phyloP scores from a whole-genome alignment of 2,113 vertebrate species.

The Bujurquina vittata region DNA sequence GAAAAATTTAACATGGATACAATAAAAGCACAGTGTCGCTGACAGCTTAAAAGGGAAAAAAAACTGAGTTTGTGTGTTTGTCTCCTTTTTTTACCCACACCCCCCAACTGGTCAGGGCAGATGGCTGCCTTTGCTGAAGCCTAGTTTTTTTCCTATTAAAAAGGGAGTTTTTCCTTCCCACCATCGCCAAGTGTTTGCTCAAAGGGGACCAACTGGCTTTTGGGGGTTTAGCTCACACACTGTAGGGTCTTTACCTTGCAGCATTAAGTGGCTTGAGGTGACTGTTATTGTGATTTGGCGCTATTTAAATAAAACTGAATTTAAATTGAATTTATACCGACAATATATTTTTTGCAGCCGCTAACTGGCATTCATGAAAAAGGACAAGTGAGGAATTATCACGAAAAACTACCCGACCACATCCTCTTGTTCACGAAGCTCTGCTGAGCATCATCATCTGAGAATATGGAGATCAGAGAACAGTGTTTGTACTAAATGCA shows the following conservation, averaged over 20 bases:
- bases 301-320: background rate
- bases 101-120: background rate
- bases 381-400: background rate
- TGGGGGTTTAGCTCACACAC: accelerated
- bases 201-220: background rate
- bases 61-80: background rate
- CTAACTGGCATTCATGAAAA: background rate
- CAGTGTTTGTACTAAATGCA: slow-evolving; percentile 50
- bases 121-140: background rate
- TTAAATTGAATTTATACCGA: background rate
- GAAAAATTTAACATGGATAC: background rate
- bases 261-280: background rate
- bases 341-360: background rate
- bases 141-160: background rate
- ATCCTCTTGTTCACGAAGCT: background rate
- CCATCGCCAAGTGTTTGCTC: background rate
- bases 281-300: background rate
- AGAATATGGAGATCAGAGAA: slow-evolving; percentile 27
- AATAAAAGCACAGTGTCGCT: too few relatives aligned
- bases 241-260: background rate
- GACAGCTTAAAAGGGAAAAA: too few relatives aligned
- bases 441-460: slow-evolving; percentile 16
- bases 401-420: background rate
- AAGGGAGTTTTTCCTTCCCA: background rate
- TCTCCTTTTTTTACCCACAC: background rate